These are phyloP conservation scores for Heliconius himera DNA, from an alignment of 1,140 invertebrate genomes.

Conservation along the genomic window DNA sequence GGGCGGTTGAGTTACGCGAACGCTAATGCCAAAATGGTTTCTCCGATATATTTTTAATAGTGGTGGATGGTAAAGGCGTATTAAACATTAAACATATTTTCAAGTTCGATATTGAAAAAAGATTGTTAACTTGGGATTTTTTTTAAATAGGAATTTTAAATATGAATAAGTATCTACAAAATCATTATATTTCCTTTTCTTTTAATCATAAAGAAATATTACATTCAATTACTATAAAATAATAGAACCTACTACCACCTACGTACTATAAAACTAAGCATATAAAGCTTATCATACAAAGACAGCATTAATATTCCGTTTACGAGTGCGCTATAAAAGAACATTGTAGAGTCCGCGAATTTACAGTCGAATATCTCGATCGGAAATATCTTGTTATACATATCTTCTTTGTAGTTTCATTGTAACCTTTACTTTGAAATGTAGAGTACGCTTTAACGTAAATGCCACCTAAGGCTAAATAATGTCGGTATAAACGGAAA, in stretches of 20 bases:
- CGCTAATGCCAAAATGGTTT: no score
- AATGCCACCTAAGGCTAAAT: conserved; percentile 8
- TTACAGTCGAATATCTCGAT: conserved; percentile 57
- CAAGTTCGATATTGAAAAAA: no score
- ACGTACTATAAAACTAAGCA: not conserved
- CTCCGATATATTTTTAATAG: no score
- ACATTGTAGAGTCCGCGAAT: conserved; percentile 65
- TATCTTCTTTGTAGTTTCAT: conserved; percentile 45
- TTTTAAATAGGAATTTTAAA: no score
- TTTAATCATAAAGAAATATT: no score
- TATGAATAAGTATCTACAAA: no score
- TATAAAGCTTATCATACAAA: not conserved
- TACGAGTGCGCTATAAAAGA: conserved; percentile 60
- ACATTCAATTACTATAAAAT: not conserved
- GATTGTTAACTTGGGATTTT: no score
- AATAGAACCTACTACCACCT: not conserved
- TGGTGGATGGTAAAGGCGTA: no score
- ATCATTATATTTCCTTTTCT: no score
- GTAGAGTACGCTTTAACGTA: not conserved
- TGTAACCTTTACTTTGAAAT: conserved; percentile 42
- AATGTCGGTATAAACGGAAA: not conserved
- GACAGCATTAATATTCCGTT: conserved; percentile 50
- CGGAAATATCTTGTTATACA: conserved; percentile 47
- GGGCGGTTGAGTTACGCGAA: no score
- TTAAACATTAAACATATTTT: no score